Evolutionary conservation across 2,797 vertebrate species (phyloP), one percentile per base, ranked within the genome.

Genomic region (Halcyon smyrnensis): DNA sequence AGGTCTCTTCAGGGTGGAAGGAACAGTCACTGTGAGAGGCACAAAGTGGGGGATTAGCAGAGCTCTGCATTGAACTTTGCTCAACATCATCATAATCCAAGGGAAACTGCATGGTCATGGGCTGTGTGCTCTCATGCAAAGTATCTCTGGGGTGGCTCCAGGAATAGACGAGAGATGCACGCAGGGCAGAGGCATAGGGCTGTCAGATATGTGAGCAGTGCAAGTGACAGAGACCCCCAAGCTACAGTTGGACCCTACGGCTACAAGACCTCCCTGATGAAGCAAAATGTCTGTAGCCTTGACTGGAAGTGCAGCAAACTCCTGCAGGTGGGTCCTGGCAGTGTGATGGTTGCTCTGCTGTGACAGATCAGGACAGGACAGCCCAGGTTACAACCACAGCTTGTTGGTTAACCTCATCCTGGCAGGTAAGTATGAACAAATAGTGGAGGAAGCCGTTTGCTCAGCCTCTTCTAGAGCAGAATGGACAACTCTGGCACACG

Each of bases 141-240:
- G 46, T n/a, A 12, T 32, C 28, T 77, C 73, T 11, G 45, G 15
- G 56, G 27, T 87, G 30, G 45, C 50, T 77, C 50, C 60, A 77
- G 63, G 50, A 87, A 69, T 1, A 77, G 32, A 50, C 2, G 9
- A 37, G 64, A 71, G 64, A 59, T 11, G 37, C 1, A 0, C 1
- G 4, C 1, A 3, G 32, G 74, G 30, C 48, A 84, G 19, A 43
- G 36, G 54, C 20, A 23, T 54, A 67, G 77, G 32, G 37, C 45
- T 63, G 18, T 9, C 0, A 0, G 46, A 45, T 32, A 5, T 0
- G 11, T 0, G 2, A 60, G 23, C 32, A 54, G 30, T 45, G 12
- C 37, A 37, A 57, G 57, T 28, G 71, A 43, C 32, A 63, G 76
- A 65, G 34, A 30, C 45, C 63, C 30, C 54, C 59, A 60, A 80